These are phyloP conservation scores for Sebastes glaucus DNA, from an alignment of 2,797 vertebrate genomes.

Conservation along the genomic window DNA sequence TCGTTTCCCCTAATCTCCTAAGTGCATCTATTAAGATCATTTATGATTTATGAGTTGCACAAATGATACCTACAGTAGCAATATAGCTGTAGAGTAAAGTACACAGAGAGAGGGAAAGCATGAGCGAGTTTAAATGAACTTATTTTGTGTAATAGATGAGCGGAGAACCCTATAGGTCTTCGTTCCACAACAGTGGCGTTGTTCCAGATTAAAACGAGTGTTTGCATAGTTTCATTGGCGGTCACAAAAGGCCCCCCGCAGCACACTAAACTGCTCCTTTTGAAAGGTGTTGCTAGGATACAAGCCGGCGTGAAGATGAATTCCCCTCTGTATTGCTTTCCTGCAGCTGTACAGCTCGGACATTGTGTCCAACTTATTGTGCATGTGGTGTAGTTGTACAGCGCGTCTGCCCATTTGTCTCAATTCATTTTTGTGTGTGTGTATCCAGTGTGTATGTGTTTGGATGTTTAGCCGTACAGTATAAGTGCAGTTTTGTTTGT, in stretches of 20 bases:
- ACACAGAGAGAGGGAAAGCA: not conserved
- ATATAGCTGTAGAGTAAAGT: not conserved
- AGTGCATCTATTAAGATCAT: constrained; percentile 66
- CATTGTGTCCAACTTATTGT: constrained; percentile 45
- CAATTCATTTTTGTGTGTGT: not conserved
- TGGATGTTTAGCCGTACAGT: not conserved
- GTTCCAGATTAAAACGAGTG: constrained; percentile 68
- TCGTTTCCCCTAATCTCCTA: constrained; percentile 53
- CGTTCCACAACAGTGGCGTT: constrained; percentile 34
- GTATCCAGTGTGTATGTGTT: not conserved
- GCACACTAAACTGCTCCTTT: constrained; percentile 80
- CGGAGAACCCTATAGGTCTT: constrained; percentile 6
- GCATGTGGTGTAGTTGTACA: not conserved
- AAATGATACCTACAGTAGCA: not conserved
- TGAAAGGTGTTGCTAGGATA: constrained; percentile 92
- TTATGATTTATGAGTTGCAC: constrained; percentile 56
- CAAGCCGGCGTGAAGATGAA: constrained; percentile 77
- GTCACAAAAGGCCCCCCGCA: constrained; percentile 77
- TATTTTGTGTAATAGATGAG: constrained; percentile 34
- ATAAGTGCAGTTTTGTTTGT: constrained; percentile 14
- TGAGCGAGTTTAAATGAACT: constrained; percentile 5
- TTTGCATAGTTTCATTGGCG: constrained; percentile 82
- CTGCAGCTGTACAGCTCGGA: constrained; percentile 66
- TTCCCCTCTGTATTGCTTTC: constrained; percentile 70
- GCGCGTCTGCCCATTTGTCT: not conserved